phyloP scores from a whole-genome alignment of 2,888 invertebrate species.

The Thelaira solivaga region DNA sequence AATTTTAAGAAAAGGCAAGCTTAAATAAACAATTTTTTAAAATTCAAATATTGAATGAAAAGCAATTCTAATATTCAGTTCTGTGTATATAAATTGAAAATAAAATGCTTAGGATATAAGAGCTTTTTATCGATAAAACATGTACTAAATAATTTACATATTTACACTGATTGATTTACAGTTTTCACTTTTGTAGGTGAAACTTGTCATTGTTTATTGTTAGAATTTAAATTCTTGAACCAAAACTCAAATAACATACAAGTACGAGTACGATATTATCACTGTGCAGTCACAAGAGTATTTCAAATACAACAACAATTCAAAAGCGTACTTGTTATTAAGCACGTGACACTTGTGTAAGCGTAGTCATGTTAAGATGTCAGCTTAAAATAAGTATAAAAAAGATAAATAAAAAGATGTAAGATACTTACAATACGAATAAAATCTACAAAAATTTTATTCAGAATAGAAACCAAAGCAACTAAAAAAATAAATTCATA shows the following conservation, averaged over 20 bases:
- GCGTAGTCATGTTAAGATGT: slow-evolving; percentile 60
- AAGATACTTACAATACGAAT: slow-evolving; percentile 18
- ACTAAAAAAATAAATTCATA: slow-evolving; percentile 9
- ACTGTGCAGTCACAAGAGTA: slow-evolving; percentile 48
- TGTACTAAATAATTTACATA: too few species aligned
- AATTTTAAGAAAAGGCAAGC: too few species aligned
- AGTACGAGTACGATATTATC: not conserved
- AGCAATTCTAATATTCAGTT: too few species aligned
- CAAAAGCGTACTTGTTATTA: slow-evolving; percentile 54
- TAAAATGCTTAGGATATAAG: too few species aligned
- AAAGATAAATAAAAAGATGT: slow-evolving; percentile 14
- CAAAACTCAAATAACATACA: not conserved
- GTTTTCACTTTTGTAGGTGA: too few species aligned
- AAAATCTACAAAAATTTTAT: slow-evolving; percentile 57
- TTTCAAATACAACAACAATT: slow-evolving; percentile 36
- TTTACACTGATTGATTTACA: too few species aligned
- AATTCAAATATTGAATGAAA: too few species aligned
- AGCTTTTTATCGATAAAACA: too few species aligned
- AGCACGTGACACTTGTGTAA: slow-evolving; percentile 61
- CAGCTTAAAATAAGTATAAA: slow-evolving; percentile 41
- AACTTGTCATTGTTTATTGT: too few species aligned
- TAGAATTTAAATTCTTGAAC: too few species aligned
- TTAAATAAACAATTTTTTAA: too few species aligned
- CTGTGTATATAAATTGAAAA: too few species aligned
- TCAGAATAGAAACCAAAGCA: slow-evolving; percentile 52